These are phyloP conservation scores for Mycalesis mineus DNA, from an alignment of 2,888 invertebrate species.

Conservation along the genomic window DNA sequence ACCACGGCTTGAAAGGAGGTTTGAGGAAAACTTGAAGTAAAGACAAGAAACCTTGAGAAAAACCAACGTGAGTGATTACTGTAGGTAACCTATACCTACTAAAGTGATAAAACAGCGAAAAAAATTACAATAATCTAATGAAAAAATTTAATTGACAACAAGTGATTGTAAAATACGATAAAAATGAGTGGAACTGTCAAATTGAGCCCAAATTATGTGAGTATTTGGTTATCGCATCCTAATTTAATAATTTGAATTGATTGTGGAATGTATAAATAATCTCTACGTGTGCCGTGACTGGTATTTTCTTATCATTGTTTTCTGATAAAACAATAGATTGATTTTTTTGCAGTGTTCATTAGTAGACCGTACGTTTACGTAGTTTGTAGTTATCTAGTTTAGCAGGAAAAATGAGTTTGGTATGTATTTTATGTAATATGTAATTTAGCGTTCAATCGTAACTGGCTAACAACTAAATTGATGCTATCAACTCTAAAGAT, in stretches of 20 bases:
- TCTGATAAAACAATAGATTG: conserved; percentile 7
- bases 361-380: conserved; percentile 3
- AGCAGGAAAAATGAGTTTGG: conserved; percentile 23
- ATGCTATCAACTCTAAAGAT: neutral
- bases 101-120: no score
- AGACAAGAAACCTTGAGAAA: no score
- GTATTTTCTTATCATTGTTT: conserved; percentile 9
- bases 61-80: no score
- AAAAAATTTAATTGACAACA: neutral
- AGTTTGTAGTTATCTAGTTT: neutral
- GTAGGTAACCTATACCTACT: no score
- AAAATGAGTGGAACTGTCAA: conserved; percentile 6
- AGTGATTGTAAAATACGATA: neutral
- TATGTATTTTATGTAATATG: conserved; percentile 7
- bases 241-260: neutral
- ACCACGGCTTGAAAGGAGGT: no score
- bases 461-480: neutral
- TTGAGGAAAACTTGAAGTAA: no score
- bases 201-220: conserved; percentile 8
- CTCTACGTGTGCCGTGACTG: conserved; percentile 3
- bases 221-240: neutral
- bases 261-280: neutral
- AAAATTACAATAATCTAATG: no score
- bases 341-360: neutral
- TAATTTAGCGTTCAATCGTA: neutral